These are phyloP conservation scores for Setophaga petechia DNA, from an alignment of 2,113 vertebrate species.

Conservation along the genomic window DNA sequence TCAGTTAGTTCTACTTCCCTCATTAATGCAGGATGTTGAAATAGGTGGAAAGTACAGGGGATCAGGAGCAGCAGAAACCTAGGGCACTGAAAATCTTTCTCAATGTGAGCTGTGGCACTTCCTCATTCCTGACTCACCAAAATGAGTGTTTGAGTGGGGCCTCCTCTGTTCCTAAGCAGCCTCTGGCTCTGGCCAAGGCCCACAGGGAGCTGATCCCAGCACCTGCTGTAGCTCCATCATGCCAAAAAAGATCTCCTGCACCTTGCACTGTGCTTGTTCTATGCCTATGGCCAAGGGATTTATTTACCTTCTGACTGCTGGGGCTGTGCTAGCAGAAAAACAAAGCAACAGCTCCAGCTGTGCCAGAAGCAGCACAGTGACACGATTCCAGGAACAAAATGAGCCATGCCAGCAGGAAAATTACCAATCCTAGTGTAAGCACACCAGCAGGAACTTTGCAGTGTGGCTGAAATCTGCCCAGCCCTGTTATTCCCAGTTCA, in stretches of 20 bases:
- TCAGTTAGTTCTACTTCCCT: constrained; percentile 3
- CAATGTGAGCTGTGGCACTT: not conserved
- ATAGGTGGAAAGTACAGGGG: not conserved
- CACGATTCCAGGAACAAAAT: not conserved
- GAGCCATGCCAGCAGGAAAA: not conserved
- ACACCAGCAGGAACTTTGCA: not conserved
- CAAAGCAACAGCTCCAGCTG: not conserved
- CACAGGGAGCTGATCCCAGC: not conserved
- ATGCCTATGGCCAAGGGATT: not conserved
- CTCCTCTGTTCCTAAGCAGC: not conserved
- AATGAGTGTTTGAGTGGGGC: fast-evolving
- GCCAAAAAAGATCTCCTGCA: not conserved
- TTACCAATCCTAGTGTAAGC: not conserved
- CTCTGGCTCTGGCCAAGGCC: not conserved
- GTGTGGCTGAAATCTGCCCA: not conserved
- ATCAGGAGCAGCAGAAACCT: not conserved
- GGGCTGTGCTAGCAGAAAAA: not conserved
- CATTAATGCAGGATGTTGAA: not conserved
- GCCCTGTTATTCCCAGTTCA: fast-evolving
- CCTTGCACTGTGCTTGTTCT: not conserved
- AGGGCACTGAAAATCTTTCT: not conserved
- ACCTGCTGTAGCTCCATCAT: not conserved
- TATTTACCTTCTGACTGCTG: not conserved
- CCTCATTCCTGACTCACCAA: not conserved
- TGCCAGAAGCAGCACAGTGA: not conserved